Evolutionary conservation across 2,888 invertebrate species (phyloP).

Genomic region (Melipona beecheii): DNA sequence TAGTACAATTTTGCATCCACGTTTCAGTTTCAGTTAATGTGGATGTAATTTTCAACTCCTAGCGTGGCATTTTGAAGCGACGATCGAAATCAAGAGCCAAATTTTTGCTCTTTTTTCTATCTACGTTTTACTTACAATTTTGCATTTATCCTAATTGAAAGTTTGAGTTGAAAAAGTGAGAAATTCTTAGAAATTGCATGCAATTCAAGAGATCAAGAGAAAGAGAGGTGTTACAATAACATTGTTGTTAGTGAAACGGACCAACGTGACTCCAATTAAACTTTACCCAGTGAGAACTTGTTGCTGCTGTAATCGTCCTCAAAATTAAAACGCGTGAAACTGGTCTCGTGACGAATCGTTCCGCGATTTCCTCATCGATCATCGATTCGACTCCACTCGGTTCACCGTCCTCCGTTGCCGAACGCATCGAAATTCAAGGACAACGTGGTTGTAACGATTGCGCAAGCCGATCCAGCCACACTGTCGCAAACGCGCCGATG

Average conservation of each 20-base stretch:
- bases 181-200: neutral
- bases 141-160: no score
- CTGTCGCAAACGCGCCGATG: constrained; percentile 28
- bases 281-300: neutral
- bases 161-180: neutral
- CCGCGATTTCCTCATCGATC: neutral
- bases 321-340: neutral
- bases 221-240: neutral
- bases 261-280: neutral
- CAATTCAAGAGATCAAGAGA: neutral
- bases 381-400: neutral
- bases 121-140: no score
- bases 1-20: neutral
- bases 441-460: constrained; percentile 13
- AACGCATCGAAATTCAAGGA: constrained; percentile 41
- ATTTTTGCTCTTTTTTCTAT: no score
- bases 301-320: neutral
- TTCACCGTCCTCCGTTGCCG: constrained; percentile 15
- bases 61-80: no score
- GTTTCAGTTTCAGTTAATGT: neutral
- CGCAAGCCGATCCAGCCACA: constrained; percentile 17
- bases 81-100: no score
- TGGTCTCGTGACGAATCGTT: neutral
- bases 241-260: no score
- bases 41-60: neutral